A percentile compares a stretch with the other conserved stretches of the same genome.
Conservation (phyloP, 2,888 invertebrate genomes). For the Diplolepis rosae region DNA sequence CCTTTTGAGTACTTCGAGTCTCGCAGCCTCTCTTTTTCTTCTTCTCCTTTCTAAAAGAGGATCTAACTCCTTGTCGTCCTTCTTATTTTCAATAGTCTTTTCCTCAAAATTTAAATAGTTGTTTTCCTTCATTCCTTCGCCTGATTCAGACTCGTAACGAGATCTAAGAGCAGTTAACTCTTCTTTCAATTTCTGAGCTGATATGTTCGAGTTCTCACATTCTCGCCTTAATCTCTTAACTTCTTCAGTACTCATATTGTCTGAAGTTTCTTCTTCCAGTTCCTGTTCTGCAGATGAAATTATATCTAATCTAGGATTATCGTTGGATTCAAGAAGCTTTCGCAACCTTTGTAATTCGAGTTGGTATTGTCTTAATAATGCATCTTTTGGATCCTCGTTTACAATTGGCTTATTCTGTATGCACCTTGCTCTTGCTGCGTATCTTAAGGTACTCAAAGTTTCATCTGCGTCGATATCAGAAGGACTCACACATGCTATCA, state of each 20-base stretch:
- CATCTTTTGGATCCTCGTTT: slow-evolving; percentile 94
- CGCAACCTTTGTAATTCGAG: slow-evolving; percentile 86
- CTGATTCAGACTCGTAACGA: slow-evolving; percentile 46
- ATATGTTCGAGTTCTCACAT: slow-evolving; percentile 64
- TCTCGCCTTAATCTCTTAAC: slow-evolving; percentile 60
- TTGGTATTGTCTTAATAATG: slow-evolving; percentile 88
- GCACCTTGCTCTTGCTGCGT: slow-evolving; percentile 90
- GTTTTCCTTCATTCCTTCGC: not conserved
- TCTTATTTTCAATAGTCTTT: not conserved
- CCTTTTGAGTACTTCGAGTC: slow-evolving; percentile 66
- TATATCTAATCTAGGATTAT: slow-evolving; percentile 44
- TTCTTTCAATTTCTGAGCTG: slow-evolving; percentile 63
- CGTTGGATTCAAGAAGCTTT: slow-evolving; percentile 74
- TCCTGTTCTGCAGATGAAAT: slow-evolving; percentile 38
- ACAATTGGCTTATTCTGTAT: slow-evolving; percentile 89
- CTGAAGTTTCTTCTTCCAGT: slow-evolving; percentile 35
- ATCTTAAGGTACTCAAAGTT: slow-evolving; percentile 86
- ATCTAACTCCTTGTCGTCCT: slow-evolving; percentile 47
- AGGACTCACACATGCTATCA: slow-evolving; percentile 91
- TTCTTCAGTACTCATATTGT: slow-evolving; percentile 42
- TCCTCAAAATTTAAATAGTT: slow-evolving; percentile 34
- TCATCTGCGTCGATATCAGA: slow-evolving; percentile 89
- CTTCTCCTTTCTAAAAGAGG: slow-evolving; percentile 61
- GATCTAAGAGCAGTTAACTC: slow-evolving; percentile 59
- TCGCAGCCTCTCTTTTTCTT: slow-evolving; percentile 67